A percentile compares a stretch with the other conserved stretches of the same genome.
Conservation (phyloP, 2,113 vertebrate genomes). For the Bubalus kerabau region DNA sequence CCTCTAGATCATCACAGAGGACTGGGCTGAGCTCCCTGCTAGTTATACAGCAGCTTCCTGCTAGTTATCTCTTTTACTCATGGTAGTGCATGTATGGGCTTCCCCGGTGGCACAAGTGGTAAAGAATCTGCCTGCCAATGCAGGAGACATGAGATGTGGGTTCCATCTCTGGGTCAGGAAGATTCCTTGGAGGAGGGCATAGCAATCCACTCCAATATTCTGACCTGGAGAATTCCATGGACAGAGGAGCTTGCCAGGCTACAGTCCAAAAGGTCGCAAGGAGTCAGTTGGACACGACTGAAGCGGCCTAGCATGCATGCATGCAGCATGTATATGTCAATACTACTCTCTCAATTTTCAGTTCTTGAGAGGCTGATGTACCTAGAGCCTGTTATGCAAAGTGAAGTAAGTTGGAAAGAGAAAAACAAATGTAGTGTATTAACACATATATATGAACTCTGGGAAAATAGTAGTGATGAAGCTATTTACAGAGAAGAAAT, state of each 20-base stretch:
- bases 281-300: rapidly evolving
- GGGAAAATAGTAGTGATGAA: neutral
- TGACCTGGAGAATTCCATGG: neutral
- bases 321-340: too few relatives aligned
- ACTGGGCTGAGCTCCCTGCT: neutral
- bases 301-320: neutral
- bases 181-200: neutral
- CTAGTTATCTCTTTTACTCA: neutral
- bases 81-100: neutral
- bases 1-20: neutral
- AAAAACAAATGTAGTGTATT: neutral
- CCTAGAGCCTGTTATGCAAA: neutral
- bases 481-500: neutral
- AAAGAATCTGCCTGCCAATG: neutral
- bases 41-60: neutral
- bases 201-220: neutral
- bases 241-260: neutral
- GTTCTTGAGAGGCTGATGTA: neutral
- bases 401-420: neutral
- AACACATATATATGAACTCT: neutral
- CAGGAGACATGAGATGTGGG: neutral
- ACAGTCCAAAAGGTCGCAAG: neutral
- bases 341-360: neutral
- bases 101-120: neutral
- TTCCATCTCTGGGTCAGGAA: neutral